Evolutionary conservation across 2,797 vertebrate species (phyloP), one percentile per base, ranked within the genome.

Genomic region (Aeoliscus strigatus): DNA sequence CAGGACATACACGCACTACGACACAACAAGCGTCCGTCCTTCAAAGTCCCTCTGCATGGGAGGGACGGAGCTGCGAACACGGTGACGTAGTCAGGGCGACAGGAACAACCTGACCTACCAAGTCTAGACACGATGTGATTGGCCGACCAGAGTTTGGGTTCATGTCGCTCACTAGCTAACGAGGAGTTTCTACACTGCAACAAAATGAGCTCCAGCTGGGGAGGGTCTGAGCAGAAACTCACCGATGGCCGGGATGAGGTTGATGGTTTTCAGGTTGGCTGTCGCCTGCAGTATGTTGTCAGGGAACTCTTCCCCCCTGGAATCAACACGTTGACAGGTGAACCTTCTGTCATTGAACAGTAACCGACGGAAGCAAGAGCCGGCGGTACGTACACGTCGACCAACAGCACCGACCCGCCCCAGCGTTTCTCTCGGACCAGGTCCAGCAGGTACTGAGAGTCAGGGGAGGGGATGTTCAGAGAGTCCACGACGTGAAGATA

Each of bases 201-300:
- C n/a, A n/a, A n/a, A n/a, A n/a, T n/a, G n/a, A n/a, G n/a, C n/a
- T n/a, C n/a, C n/a, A n/a, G n/a, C n/a, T 11, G 14, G 17, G 2
- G 9, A 23, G 24, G 16, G 2, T 12, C 9, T 6, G 11, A 8
- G 7, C 15, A 6, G 14, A n/a, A 34, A 60, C 89, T 89, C 63
- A 96, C 94, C 93, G 0, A 93, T 48, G 6, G 82, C 91, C 2
- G 93, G 92, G 53, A 96, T 85, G 15, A 94, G 14, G 66, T 82
- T 93, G 21, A 94, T 83, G 0, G 79, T 91, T 77, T 93, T 93
- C 27, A 92, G 36, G 9, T 33, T 6, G 0, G 60, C 73, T 3
- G 84, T 80, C 1, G 91, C 92, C 13, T 75, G 75, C 4, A 87
- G 73, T 3, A 91, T 60, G 38, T 92, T 91, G 33, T 88, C 81